Evolutionary conservation across 2,113 vertebrate species (phyloP).

Genomic region (Dasyprocta punctata): DNA sequence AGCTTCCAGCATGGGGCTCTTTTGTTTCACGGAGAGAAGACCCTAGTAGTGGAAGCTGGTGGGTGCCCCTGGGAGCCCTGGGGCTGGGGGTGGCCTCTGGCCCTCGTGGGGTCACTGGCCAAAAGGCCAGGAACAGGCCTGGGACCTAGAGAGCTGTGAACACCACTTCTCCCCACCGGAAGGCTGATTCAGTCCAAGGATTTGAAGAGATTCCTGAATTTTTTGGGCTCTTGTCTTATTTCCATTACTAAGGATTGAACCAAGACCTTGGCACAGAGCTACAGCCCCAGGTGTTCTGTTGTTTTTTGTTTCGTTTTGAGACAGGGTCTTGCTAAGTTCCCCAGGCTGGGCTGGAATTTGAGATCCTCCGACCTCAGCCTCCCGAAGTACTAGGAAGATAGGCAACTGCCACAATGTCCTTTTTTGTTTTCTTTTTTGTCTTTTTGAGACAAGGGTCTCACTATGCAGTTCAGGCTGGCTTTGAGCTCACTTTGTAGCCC

Average conservation of each 20-base stretch:
- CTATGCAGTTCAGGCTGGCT: too few relatives aligned
- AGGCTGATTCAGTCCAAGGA: not conserved
- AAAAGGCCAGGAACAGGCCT: not conserved
- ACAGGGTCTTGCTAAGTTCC: not conserved
- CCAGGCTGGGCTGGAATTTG: too few relatives aligned
- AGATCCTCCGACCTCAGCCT: not conserved
- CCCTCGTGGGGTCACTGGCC: not conserved
- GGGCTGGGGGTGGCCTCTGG: not conserved
- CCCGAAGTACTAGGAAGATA: not conserved
- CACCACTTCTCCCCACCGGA: not conserved
- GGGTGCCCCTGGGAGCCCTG: too few relatives aligned
- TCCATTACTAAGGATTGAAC: not conserved
- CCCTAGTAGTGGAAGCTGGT: fast-evolving
- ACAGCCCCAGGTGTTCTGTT: too few relatives aligned
- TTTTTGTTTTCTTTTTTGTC: too few relatives aligned
- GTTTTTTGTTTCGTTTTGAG: not conserved
- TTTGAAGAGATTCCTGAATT: not conserved
- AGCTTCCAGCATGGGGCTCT: not conserved
- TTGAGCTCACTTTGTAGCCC: too few relatives aligned
- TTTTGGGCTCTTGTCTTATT: not conserved
- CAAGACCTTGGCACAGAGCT: not conserved
- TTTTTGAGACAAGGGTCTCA: too few relatives aligned
- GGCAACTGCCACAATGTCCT: too few relatives aligned
- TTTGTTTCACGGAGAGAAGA: not conserved
- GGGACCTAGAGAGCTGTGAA: too few relatives aligned